Evolutionary conservation across 2,888 invertebrate species (phyloP), one percentile per base, ranked within the genome.

Genomic region (Maniola hyperantus): DNA sequence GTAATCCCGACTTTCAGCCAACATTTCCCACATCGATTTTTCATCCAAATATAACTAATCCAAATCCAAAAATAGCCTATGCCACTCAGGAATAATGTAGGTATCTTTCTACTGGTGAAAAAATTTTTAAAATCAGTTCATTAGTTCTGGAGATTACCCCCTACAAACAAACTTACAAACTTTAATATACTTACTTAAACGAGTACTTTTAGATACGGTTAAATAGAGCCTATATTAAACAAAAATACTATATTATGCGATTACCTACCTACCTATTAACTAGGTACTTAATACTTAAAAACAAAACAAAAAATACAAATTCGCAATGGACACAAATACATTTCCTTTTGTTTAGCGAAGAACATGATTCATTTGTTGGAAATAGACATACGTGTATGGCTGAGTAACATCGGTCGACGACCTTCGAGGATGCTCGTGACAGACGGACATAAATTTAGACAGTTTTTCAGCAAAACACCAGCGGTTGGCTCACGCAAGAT

Each of bases 311-410:
- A 61, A 51, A 8, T 8, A 39, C 13, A 13, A 39, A 51, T 61
- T 61, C 34, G 61, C 60, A 60, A 67, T 36, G 34, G 20, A 39
- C 46, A 26, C 46, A 53, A 58, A 51, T 51, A 51, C 58, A 61
- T 63, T 65, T 70, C 72, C 73, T 71, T 36, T 72, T 73, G 68
- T 68, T 61, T 57, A 10, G 60, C 60, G 50, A 62, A 65, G 65
- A 58, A 50, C 42, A 64, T 76, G 77, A 77, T 69, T 77, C 77
- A 77, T 67, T 65, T 63, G 65, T 72, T 77, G 60, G 68, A 76
- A 77, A 77, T 77, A 77, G 75, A 70, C 70, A 59, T 64, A 65
- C 70, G 54, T 60, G 66, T 67, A 71, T 60, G 63, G 53, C 64
- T 63, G 65, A 65, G 69, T 64, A 67, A 65, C 71, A 57, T 51